Percentiles rank a stretch among this genome's conserved stretches.
These are phyloP conservation scores for Hydrozoanthus tunicans DNA, from an alignment of 64 coral and sea anemone species.

Conservation along the genomic window DNA sequence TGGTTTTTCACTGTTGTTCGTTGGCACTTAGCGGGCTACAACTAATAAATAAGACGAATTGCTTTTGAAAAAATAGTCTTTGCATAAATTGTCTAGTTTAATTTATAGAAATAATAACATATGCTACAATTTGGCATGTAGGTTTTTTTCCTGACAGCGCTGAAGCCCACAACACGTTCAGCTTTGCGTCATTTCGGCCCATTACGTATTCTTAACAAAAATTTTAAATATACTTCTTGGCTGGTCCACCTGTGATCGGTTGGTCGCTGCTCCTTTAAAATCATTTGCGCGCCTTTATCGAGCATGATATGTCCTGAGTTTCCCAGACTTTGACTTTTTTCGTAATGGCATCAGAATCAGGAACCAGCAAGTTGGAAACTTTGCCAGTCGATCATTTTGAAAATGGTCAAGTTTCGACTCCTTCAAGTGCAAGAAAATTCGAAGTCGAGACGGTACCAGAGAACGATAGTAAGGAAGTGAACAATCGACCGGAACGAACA, in stretches of 20 bases:
- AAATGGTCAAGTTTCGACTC: neutral
- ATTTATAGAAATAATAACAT: too few species aligned
- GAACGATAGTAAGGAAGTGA: neutral
- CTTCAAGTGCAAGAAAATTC: constrained; percentile 40
- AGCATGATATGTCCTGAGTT: neutral
- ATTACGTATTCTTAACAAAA: too few species aligned
- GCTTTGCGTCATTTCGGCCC: too few species aligned
- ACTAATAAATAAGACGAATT: too few species aligned
- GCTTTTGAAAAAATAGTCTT: too few species aligned
- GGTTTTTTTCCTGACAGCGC: too few species aligned
- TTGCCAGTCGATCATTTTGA: neutral
- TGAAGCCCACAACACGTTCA: too few species aligned
- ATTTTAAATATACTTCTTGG: neutral
- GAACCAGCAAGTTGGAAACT: neutral
- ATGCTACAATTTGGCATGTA: too few species aligned
- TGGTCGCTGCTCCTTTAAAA: neutral
- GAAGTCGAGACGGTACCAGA: constrained; percentile 22
- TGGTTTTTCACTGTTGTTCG: too few species aligned
- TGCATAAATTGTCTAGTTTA: too few species aligned
- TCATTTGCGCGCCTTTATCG: neutral
- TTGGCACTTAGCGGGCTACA: too few species aligned
- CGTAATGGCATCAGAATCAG: constrained; percentile 39
- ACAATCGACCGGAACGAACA: neutral
- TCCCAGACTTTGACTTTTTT: too few species aligned
- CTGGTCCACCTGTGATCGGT: neutral